Percentiles rank a stretch among this genome's conserved stretches.
Evolutionary conservation across 2,797 vertebrate genomes (phyloP).

Genomic region (Girardinus metallicus): DNA sequence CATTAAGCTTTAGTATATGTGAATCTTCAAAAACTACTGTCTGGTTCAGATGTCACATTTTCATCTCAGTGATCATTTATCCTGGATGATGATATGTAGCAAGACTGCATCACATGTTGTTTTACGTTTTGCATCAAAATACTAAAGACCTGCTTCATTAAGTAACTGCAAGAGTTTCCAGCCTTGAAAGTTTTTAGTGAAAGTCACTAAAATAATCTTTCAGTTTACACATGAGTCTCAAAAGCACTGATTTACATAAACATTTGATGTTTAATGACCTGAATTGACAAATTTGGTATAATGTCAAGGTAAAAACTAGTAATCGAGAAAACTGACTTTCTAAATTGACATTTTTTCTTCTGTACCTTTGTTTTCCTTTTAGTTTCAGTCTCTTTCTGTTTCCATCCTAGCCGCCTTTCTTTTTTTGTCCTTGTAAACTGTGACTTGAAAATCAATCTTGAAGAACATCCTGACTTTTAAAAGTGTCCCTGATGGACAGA

Average conservation of each 20-base stretch:
- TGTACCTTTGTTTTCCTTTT: not conserved
- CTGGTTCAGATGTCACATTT: not conserved
- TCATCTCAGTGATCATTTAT: not conserved
- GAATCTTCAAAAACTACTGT: not conserved
- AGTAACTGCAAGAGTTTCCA: not conserved
- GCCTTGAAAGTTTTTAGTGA: not conserved
- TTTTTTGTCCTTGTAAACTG: not conserved
- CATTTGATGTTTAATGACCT: not conserved
- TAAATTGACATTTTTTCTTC: not conserved
- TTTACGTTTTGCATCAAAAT: not conserved
- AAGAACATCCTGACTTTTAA: conserved; percentile 1
- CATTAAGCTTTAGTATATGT: not conserved
- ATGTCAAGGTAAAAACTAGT: not conserved
- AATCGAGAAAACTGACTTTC: not conserved
- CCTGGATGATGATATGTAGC: not conserved
- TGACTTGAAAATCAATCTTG: not conserved
- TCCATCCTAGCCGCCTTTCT: not conserved
- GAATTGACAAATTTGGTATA: not conserved
- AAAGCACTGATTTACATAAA: not conserved
- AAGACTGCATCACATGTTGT: not conserved
- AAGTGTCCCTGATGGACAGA: conserved; percentile 1
- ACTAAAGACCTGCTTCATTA: not conserved
- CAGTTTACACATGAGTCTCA: not conserved
- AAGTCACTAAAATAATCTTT: not conserved
- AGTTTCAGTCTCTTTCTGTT: not conserved